Conservation (phyloP, 2,797 vertebrate genomes). For the Myotis vivesi region DNA sequence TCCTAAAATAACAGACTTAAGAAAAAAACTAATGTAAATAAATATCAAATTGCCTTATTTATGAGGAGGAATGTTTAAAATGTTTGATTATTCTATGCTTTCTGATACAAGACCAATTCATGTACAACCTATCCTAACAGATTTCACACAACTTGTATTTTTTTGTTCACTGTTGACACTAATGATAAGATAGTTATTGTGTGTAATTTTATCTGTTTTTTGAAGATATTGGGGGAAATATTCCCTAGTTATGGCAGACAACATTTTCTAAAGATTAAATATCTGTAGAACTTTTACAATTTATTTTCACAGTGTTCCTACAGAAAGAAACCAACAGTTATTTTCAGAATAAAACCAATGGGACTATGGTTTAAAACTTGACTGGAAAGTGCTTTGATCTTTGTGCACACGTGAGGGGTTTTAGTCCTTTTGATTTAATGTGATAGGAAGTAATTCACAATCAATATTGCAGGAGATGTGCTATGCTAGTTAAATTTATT, state of each 20-base stretch:
- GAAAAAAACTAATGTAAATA: neutral
- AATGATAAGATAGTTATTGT: neutral
- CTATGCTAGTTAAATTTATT: neutral
- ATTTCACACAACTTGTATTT: neutral
- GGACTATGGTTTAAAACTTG: neutral
- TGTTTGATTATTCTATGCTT: neutral
- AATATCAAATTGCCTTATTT: neutral
- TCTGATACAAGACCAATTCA: neutral
- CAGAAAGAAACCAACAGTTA: neutral
- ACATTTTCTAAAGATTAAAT: neutral
- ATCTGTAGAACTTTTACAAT: neutral
- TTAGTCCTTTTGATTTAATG: neutral
- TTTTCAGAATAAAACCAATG: slow-evolving; percentile 16
- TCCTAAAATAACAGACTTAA: slow-evolving; percentile 34
- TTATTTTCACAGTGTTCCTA: neutral
- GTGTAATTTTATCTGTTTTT: neutral
- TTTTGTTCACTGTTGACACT: neutral
- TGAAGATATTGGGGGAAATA: neutral
- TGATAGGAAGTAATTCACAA: neutral
- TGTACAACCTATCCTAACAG: neutral
- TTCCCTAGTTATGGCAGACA: neutral
- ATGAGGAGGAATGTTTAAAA: neutral
- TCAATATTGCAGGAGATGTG: neutral
- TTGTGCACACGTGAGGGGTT: neutral
- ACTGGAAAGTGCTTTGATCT: neutral